Evolutionary conservation across 53 echinoderm and acorn worm species (phyloP).

Genomic region (Glandiceps talaboti): DNA sequence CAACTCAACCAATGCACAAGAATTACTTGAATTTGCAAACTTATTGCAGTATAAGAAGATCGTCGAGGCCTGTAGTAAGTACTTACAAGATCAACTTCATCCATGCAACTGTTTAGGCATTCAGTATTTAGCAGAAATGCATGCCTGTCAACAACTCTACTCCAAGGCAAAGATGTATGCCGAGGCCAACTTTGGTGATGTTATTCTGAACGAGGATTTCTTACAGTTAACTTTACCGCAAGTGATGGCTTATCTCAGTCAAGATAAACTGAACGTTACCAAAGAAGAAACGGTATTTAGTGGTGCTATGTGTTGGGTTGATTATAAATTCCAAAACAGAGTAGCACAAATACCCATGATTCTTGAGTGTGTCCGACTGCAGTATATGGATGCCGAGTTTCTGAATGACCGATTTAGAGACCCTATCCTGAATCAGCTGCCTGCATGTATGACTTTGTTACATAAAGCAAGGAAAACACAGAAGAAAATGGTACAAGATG

Average conservation of each 20-base stretch:
- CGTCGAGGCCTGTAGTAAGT: constrained; percentile 50
- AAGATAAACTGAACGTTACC: constrained; percentile 36
- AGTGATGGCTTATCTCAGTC: constrained; percentile 47
- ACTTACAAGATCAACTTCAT: constrained; percentile 48
- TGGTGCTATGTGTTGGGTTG: constrained; percentile 36
- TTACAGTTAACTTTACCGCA: constrained; percentile 25
- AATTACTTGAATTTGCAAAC: constrained; percentile 45
- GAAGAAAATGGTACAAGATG: constrained; percentile 17
- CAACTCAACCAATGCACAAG: constrained; percentile 52
- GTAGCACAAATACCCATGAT: constrained; percentile 21
- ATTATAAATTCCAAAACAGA: constrained; percentile 15
- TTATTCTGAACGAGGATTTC: constrained; percentile 54
- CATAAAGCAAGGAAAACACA: constrained; percentile 28
- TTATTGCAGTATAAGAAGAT: constrained; percentile 55
- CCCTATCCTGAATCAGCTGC: constrained; percentile 26
- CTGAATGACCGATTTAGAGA: constrained; percentile 28
- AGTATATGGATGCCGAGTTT: constrained; percentile 33
- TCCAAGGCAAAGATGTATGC: constrained; percentile 28
- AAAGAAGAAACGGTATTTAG: constrained; percentile 39
- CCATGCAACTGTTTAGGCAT: constrained; percentile 71
- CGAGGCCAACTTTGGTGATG: constrained; percentile 33
- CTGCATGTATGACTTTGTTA: constrained; percentile 20
- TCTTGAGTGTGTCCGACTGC: constrained; percentile 32
- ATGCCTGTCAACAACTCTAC: constrained; percentile 33
- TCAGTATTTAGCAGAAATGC: constrained; percentile 40